A percentile compares a stretch with the other conserved stretches of the same genome.
phyloP scores from a whole-genome alignment of 2,888 invertebrate species.

The Pammene aurita region DNA sequence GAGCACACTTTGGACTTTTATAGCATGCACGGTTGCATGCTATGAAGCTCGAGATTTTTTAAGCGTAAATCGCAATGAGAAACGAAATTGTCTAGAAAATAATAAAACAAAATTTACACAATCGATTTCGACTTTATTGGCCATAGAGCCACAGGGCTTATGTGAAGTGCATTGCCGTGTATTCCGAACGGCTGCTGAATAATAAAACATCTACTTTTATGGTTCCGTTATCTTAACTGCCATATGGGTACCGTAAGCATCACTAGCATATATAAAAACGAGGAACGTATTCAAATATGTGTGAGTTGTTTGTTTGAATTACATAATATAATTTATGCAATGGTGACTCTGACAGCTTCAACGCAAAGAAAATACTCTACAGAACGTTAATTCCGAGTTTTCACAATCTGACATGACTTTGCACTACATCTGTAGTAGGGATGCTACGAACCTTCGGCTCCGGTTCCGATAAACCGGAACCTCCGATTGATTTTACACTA shows the following conservation, averaged over 20 bases:
- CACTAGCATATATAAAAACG: neutral
- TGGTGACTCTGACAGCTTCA: too few species aligned
- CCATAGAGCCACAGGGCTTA: conserved; percentile 25
- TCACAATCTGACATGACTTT: too few species aligned
- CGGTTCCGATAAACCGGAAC: too few species aligned
- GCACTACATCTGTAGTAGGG: too few species aligned
- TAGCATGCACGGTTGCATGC: neutral
- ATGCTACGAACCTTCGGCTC: too few species aligned
- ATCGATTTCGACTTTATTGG: conserved; percentile 29
- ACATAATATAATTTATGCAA: too few species aligned
- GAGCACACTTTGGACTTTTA: neutral
- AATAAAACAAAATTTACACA: conserved; percentile 25
- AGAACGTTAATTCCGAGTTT: too few species aligned
- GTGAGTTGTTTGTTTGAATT: neutral
- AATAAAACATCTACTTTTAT: conserved; percentile 31
- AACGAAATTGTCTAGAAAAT: conserved; percentile 17
- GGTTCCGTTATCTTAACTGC: conserved; percentile 29
- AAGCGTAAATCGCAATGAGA: neutral
- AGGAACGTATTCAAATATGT: neutral
- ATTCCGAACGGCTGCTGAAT: conserved; percentile 27
- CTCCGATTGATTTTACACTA: too few species aligned
- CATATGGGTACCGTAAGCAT: conserved; percentile 4
- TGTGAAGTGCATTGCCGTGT: conserved; percentile 27
- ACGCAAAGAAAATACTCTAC: too few species aligned
- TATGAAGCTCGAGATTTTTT: conserved; percentile 3